Percentiles rank a stretch among this genome's conserved stretches.
Conservation (phyloP, 2,888 invertebrate species). For the Drosophila lacicola region DNA sequence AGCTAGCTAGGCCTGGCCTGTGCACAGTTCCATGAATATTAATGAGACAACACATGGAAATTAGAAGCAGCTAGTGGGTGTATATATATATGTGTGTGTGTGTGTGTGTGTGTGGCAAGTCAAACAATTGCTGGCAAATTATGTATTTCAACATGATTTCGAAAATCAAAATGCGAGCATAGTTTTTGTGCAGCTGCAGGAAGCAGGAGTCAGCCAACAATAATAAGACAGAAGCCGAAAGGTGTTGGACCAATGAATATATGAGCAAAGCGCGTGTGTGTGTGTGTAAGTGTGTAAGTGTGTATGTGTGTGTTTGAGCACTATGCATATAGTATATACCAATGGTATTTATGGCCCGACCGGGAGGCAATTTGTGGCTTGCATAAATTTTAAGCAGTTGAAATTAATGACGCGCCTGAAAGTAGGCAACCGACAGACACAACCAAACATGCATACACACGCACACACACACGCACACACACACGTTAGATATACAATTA, state of each 20-base stretch:
- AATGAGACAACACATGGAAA: slow-evolving; percentile 76
- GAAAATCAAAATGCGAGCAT: slow-evolving; percentile 62
- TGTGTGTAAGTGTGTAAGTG: slow-evolving; percentile 2
- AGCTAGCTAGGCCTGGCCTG: slow-evolving; percentile 41
- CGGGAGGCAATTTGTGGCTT: slow-evolving; percentile 59
- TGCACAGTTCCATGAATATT: slow-evolving; percentile 70
- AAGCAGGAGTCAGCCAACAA: slow-evolving; percentile 32
- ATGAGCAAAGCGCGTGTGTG: slow-evolving; percentile 25
- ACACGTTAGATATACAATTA: slow-evolving; percentile 54
- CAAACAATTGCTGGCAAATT: slow-evolving; percentile 57
- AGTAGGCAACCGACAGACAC: slow-evolving; percentile 52
- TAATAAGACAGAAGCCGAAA: slow-evolving; percentile 53
- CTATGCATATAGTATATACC: slow-evolving; percentile 9
- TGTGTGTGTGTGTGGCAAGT: slow-evolving; percentile 33
- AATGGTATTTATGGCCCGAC: slow-evolving; percentile 41
- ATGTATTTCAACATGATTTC: slow-evolving; percentile 61
- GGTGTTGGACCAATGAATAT: slow-evolving; percentile 68
- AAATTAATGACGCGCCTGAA: slow-evolving; percentile 66
- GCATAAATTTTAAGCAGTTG: slow-evolving; percentile 69
- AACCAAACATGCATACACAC: not conserved
- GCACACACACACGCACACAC: slow-evolving; percentile 18
- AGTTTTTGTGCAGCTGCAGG: slow-evolving; percentile 38
- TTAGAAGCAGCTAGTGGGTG: slow-evolving; percentile 40
- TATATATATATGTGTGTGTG: slow-evolving; percentile 4
- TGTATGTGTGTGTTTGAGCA: not conserved